These are phyloP conservation scores for Melanophora roralis DNA, from an alignment of 2,888 invertebrate species.

Conservation along the genomic window DNA sequence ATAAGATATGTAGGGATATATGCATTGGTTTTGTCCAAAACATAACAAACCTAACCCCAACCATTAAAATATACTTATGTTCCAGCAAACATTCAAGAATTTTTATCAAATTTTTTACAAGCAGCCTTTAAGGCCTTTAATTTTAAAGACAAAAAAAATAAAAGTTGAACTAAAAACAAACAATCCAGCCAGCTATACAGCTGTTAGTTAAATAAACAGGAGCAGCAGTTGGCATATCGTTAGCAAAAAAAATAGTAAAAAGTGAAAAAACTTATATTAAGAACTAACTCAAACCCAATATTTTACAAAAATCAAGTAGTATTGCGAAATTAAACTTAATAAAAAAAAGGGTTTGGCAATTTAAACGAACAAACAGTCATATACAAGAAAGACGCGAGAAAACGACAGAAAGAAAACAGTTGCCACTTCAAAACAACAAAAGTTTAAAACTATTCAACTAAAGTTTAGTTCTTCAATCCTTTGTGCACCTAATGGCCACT, in stretches of 20 bases:
- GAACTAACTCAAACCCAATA: constrained; percentile 27
- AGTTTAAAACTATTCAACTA: constrained; percentile 17
- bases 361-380: neutral
- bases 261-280: constrained; percentile 4
- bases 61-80: constrained; percentile 43
- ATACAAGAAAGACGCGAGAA: too few relatives aligned
- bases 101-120: constrained; percentile 15
- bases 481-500: too few relatives aligned
- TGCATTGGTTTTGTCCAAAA: too few relatives aligned
- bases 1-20: too few relatives aligned
- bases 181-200: constrained; percentile 30
- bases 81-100: neutral
- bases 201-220: constrained; percentile 6
- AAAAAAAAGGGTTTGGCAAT: constrained; percentile 28
- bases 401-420: constrained; percentile 28
- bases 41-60: constrained; percentile 51
- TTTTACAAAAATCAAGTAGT: constrained; percentile 12
- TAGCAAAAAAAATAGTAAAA: constrained; percentile 23
- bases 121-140: constrained; percentile 49
- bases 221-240: constrained; percentile 6
- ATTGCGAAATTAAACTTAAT: constrained; percentile 5
- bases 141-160: constrained; percentile 29
- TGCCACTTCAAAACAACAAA: neutral
- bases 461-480: too few relatives aligned
- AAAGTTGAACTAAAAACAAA: constrained; percentile 31